Evolutionary conservation across 2,888 invertebrate genomes (phyloP), one percentile per base, ranked within the genome.

Genomic region (Melipona beecheii): DNA sequence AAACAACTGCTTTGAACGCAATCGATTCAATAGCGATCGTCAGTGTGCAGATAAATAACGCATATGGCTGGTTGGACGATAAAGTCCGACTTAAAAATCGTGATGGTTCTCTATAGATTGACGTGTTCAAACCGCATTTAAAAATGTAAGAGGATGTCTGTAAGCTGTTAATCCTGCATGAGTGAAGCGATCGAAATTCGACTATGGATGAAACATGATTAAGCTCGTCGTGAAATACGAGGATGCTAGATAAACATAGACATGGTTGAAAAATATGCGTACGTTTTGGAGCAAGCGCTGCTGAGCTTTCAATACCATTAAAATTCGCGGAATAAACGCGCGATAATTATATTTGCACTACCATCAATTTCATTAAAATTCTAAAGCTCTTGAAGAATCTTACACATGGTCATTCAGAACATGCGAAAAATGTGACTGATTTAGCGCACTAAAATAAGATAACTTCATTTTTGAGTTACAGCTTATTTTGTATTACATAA

Each of bases 201-300:
- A 86, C 78, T 78, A 56, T 77, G 81, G 86, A 76, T 90, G 83
- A 90, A 89, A 86, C 87, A 89, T 87, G 87, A 88, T 90, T 85
- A 83, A 87, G 71, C 81, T 62, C 4, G 5, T 36, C 54, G 76
- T 83, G 80, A 89, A 78, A 88, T 85, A 86, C 81, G 79, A 68
- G 80, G 62, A 52, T 27, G 27, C 54, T 54, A 43, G 21, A 36
- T 31, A 69, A 71, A n/a, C 11, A 27, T 60, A 72, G 27, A 64
- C 70, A 60, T 52, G 65, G 31, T 27, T 49, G n/a, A 54, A 52
- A 60, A 73, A 60, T 50, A 50, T 49, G 31, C 73, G 21, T 31
- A 54, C 11, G 19, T 64, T 21, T 54, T 27, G 31, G 19, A 21
- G 68, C 70, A 71, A 60, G 60, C 17, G 54, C 31, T 49, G 54